A percentile compares a stretch with the other conserved stretches of the same genome.
phyloP scores from a whole-genome alignment of 1,140 invertebrate species.

The Anoplolepis gracilipes region DNA sequence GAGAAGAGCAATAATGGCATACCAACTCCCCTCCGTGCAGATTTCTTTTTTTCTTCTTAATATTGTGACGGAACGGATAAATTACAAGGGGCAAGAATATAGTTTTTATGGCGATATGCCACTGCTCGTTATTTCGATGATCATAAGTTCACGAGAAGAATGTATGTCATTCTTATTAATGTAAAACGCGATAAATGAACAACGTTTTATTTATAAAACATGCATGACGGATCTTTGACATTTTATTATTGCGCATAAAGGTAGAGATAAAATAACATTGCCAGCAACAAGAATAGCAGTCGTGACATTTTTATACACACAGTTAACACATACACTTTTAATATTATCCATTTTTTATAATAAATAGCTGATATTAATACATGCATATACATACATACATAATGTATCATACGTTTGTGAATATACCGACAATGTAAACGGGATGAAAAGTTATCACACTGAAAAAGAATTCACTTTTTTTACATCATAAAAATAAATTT shows the following conservation, averaged over 20 bases:
- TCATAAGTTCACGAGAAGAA: conserved; percentile 11
- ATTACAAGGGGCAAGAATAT: conserved; percentile 6
- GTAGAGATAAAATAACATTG: not conserved
- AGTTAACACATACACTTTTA: not conserved
- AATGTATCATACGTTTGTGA: not conserved
- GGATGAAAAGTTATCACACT: not conserved
- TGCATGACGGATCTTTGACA: not conserved
- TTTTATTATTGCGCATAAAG: not conserved
- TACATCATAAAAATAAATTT: conserved; percentile 23
- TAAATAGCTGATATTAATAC: not conserved
- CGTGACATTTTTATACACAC: not conserved
- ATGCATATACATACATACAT: not conserved
- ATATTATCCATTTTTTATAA: not conserved
- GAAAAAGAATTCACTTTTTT: not conserved
- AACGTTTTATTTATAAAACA: conserved; percentile 18
- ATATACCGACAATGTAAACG: not conserved
- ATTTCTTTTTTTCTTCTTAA: conserved; percentile 25
- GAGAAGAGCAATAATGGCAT: conserved; percentile 50
- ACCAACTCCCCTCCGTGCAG: not conserved
- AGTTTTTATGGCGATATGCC: not conserved
- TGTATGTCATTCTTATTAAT: not conserved
- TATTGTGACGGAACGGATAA: conserved; percentile 14
- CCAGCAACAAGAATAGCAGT: not conserved
- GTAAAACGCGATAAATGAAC: not conserved
- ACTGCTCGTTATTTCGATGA: not conserved